Percentiles rank a stretch among this genome's conserved stretches.
These are phyloP conservation scores for Trimorus sp. DNA, from an alignment of 2,888 invertebrate genomes.

Conservation along the genomic window DNA sequence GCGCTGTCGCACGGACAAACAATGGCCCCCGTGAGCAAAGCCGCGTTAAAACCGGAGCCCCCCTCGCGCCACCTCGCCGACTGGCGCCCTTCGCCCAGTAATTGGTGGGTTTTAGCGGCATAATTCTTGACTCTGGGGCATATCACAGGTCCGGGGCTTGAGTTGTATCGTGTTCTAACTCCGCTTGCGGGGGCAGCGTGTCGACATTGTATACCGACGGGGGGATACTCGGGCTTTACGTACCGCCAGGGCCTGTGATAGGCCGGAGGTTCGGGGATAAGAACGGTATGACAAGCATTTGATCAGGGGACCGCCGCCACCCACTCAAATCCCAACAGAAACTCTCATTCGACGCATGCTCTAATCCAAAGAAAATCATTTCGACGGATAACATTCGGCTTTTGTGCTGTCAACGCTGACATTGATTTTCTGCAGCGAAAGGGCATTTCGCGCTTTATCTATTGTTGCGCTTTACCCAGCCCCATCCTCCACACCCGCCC, in stretches of 20 bases:
- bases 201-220: constrained; percentile 69
- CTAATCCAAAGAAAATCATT: constrained; percentile 67
- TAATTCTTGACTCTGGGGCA: constrained; percentile 74
- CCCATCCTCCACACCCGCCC: too few species aligned
- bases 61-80: not conserved
- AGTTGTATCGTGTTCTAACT: constrained; percentile 66
- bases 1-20: constrained; percentile 47
- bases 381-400: constrained; percentile 66
- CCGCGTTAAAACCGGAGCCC: constrained; percentile 61
- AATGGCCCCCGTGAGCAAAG: constrained; percentile 49
- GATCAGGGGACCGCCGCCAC: constrained; percentile 79
- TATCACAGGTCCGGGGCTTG: constrained; percentile 70
- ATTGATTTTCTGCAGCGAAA: constrained; percentile 64
- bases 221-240: constrained; percentile 76
- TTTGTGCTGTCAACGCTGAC: constrained; percentile 60
- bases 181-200: constrained; percentile 62
- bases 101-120: constrained; percentile 76
- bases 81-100: constrained; percentile 56
- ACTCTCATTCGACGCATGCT: constrained; percentile 72
- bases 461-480: constrained; percentile 20
- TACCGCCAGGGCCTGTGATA: constrained; percentile 72
- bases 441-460: constrained; percentile 48
- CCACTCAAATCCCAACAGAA: constrained; percentile 77
- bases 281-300: constrained; percentile 80
- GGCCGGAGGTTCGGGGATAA: constrained; percentile 75